phyloP scores from a whole-genome alignment of 2,113 vertebrate species.

The Rallus limicola region DNA sequence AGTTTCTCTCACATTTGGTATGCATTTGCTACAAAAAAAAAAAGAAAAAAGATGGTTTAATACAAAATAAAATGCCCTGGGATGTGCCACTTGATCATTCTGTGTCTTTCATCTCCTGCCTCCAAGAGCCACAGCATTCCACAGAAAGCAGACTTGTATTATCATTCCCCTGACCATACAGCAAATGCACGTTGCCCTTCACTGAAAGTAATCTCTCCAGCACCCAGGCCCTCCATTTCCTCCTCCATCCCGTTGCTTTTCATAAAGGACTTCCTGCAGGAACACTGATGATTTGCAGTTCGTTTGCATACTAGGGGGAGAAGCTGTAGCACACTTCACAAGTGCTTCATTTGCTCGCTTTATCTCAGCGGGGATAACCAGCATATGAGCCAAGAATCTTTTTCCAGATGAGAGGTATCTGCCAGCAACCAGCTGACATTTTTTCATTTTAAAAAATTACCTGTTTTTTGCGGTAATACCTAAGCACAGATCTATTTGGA shows the following conservation, averaged over 20 bases:
- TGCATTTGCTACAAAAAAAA: constrained; percentile 27
- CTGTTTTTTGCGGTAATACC: background rate
- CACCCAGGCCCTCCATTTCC: background rate
- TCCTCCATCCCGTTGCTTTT: background rate
- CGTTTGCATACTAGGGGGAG: background rate
- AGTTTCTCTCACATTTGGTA: constrained; percentile 36
- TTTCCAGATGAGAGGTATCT: constrained; percentile 43
- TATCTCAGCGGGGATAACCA: constrained; percentile 43
- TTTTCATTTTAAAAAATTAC: constrained; percentile 10
- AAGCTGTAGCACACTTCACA: constrained; percentile 1
- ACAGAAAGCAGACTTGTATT: constrained; percentile 53
- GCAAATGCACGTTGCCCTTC: background rate
- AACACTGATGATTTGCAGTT: constrained; percentile 10
- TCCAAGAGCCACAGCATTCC: constrained; percentile 60
- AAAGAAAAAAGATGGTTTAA: background rate
- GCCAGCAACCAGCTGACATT: background rate
- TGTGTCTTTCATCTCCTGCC: constrained; percentile 62
- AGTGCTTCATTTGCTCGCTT: constrained; percentile 31
- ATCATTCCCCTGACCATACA: background rate
- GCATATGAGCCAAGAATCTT: background rate
- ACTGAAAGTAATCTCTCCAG: background rate
- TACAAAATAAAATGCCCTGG: constrained; percentile 47
- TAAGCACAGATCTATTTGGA: constrained; percentile 5
- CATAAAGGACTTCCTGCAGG: constrained; percentile 30
- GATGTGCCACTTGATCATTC: constrained; percentile 37